These are phyloP conservation scores for Falcaria lacertinaria DNA, from an alignment of 2,888 invertebrate genomes.

Conservation along the genomic window DNA sequence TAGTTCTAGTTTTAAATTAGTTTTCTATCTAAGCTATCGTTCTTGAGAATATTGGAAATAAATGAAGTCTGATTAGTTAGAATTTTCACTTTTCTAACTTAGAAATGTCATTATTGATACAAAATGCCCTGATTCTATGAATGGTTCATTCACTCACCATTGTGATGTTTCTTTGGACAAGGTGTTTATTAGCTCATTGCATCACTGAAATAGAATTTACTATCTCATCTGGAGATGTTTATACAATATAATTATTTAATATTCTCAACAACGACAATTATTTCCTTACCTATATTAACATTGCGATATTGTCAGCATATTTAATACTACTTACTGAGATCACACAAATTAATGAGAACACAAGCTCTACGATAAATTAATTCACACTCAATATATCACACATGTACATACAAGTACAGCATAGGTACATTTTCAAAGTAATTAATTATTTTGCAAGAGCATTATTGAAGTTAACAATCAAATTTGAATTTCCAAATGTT, in stretches of 20 bases:
- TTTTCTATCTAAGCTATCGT: constrained; percentile 57
- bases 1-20: constrained; percentile 60
- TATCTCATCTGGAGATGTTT: background rate
- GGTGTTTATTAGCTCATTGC: no score
- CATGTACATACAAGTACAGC: no score
- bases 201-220: no score
- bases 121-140: no score
- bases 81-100: no score
- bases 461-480: no score
- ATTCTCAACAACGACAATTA: constrained; percentile 24
- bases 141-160: no score
- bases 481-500: no score
- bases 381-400: constrained; percentile 28
- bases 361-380: constrained; percentile 13
- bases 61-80: no score
- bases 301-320: constrained; percentile 70
- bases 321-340: constrained; percentile 42
- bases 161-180: no score
- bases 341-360: constrained; percentile 10
- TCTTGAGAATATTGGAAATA: constrained; percentile 31
- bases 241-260: constrained; percentile 2
- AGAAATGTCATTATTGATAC: no score
- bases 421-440: constrained; percentile 4
- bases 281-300: constrained; percentile 35
- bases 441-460: no score